Percentiles rank a stretch among this genome's conserved stretches.
phyloP scores from a whole-genome alignment of 2,888 invertebrate genomes.

The Noctuana brunneofusca region DNA sequence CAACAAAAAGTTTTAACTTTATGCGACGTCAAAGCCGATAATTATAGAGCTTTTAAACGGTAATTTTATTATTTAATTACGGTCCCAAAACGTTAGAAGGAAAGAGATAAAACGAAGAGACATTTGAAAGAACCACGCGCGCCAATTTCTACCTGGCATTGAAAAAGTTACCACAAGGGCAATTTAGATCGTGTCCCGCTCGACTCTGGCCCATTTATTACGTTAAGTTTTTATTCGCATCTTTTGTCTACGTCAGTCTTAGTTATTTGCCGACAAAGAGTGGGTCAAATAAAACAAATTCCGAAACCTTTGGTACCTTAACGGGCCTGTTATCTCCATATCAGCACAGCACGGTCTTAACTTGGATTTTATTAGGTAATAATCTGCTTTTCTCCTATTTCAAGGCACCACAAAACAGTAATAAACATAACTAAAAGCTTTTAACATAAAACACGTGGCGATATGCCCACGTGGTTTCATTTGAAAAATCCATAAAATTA shows the following conservation, averaged over 20 bases:
- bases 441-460: constrained; percentile 27
- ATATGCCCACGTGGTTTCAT: constrained; percentile 25
- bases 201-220: constrained; percentile 66
- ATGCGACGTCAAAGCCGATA: constrained; percentile 26
- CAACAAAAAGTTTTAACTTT: constrained; percentile 15
- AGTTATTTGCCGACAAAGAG: constrained; percentile 54
- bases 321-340: constrained; percentile 19
- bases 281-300: constrained; percentile 35
- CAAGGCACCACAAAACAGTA: constrained; percentile 15
- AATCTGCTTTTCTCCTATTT: constrained; percentile 24
- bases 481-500: constrained; percentile 20
- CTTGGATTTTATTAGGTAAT: constrained; percentile 10
- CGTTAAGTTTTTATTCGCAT: constrained; percentile 47
- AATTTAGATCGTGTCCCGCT: constrained; percentile 60
- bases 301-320: constrained; percentile 20
- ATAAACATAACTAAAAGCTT: constrained; percentile 22
- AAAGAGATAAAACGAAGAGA: constrained; percentile 29
- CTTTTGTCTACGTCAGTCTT: constrained; percentile 57
- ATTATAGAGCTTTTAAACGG: constrained; percentile 50
- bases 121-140: constrained; percentile 46
- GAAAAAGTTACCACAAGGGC: constrained; percentile 55
- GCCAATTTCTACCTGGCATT: constrained; percentile 58
- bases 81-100: constrained; percentile 37
- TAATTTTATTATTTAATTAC: constrained; percentile 46
- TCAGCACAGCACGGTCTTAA: constrained; percentile 20